These are phyloP conservation scores for Podargus strigoides DNA, from an alignment of 2,797 vertebrate species.

Conservation along the genomic window DNA sequence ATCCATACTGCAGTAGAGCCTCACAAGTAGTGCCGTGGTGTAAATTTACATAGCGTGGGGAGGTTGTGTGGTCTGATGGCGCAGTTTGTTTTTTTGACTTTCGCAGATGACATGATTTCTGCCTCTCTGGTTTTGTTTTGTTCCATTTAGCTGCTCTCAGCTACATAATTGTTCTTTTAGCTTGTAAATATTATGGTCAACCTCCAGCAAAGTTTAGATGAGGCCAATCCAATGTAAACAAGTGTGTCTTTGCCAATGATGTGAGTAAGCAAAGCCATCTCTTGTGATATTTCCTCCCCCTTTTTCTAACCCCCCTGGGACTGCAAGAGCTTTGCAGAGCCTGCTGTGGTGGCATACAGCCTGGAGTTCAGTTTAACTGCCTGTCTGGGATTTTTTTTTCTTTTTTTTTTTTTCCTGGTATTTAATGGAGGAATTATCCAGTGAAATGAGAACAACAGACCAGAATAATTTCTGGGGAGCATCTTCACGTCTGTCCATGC, in stretches of 20 bases:
- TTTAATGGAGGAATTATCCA: not conserved
- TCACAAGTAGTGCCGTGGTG: not conserved
- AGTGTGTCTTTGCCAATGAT: conserved; percentile 6
- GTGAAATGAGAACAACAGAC: not conserved
- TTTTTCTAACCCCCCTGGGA: not conserved
- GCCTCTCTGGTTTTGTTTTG: conserved; percentile 60
- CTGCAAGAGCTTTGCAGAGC: not conserved
- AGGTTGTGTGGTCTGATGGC: conserved; percentile 60
- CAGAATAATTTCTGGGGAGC: not conserved
- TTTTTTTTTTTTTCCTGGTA: not conserved
- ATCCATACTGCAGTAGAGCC: conserved; percentile 7
- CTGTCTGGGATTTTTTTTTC: not conserved
- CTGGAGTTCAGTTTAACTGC: not conserved
- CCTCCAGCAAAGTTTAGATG: conserved; percentile 71
- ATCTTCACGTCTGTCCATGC: fast-evolving
- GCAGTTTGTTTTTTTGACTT: conserved; percentile 2
- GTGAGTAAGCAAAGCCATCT: conserved; percentile 32
- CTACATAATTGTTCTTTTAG: conserved; percentile 69
- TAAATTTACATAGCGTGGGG: conserved; percentile 33
- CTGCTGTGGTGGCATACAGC: not conserved
- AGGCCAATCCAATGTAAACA: conserved; percentile 69
- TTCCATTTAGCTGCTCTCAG: conserved; percentile 63
- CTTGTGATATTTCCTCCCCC: conserved; percentile 18
- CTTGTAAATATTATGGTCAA: conserved; percentile 75
- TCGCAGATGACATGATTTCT: conserved; percentile 43